These are phyloP conservation scores for Nyleta sp. DNA, from an alignment of 2,888 invertebrate genomes.

Conservation along the genomic window DNA sequence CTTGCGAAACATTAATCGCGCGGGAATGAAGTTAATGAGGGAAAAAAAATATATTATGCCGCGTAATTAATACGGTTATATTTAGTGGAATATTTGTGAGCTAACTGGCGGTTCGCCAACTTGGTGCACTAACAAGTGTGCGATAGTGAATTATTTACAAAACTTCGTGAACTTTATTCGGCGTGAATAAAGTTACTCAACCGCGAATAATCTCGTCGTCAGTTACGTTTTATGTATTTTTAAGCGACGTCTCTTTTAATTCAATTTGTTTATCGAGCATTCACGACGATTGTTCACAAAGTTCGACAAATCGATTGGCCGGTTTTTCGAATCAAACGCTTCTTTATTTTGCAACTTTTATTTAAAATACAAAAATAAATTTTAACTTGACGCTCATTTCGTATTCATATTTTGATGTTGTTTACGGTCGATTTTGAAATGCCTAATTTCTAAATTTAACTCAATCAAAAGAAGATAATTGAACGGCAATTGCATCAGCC, in stretches of 20 bases:
- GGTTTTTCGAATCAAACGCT: no score
- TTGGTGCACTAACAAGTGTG: conserved; percentile 16
- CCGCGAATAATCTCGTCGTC: conserved; percentile 5
- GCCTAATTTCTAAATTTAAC: no score
- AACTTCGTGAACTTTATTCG: conserved; percentile 23
- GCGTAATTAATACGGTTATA: conserved; percentile 18
- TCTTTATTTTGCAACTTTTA: no score
- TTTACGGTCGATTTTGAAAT: no score
- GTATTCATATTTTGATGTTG: no score
- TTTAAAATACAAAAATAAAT: no score
- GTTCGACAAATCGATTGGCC: no score
- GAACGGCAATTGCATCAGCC: no score
- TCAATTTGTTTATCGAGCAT: conserved; percentile 5
- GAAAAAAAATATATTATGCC: not conserved
- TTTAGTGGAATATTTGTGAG: conserved; percentile 15
- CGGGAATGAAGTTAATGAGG: not conserved
- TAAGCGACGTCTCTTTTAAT: not conserved
- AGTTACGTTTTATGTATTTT: conserved; percentile 13
- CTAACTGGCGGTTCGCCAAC: conserved; percentile 19
- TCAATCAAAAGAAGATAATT: no score
- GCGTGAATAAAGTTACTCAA: conserved; percentile 16
- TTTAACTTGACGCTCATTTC: no score
- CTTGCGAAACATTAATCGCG: not conserved
- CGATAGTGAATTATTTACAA: conserved; percentile 27
- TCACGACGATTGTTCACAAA: no score